Percentiles rank a stretch among this genome's conserved stretches.
These are phyloP conservation scores for Sarcophaga subvicina DNA, from an alignment of 2,888 invertebrate genomes.

Conservation along the genomic window DNA sequence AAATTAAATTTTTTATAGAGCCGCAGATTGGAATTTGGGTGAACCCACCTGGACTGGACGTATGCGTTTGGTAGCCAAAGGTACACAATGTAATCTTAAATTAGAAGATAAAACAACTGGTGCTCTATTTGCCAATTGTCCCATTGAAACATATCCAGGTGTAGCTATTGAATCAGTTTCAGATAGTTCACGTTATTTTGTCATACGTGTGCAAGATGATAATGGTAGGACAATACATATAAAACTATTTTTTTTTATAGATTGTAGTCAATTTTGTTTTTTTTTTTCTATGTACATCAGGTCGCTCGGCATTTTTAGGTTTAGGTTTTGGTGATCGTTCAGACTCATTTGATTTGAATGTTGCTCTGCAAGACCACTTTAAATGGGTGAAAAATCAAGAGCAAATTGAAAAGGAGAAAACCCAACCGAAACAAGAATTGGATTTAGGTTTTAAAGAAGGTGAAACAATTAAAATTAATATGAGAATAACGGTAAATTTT, in stretches of 20 bases:
- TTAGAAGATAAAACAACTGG: constrained; percentile 97
- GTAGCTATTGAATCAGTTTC: constrained; percentile 97
- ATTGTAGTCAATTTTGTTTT: constrained; percentile 29
- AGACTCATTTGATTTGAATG: constrained; percentile 99
- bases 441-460: constrained; percentile 99
- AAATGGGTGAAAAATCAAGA: constrained; percentile 94
- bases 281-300: constrained; percentile 78
- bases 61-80: constrained; percentile 95
- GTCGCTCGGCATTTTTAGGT: constrained; percentile 96
- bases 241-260: neutral
- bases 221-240: constrained; percentile 84
- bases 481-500: constrained; percentile 93
- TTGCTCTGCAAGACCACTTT: constrained; percentile 98
- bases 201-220: constrained; percentile 96
- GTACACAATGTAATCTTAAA: constrained; percentile 93
- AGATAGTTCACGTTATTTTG: constrained; percentile 99
- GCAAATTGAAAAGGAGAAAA: constrained; percentile 90
- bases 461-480: constrained; percentile 99
- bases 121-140: constrained; percentile 97
- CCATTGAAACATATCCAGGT: constrained; percentile 97
- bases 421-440: constrained; percentile 89
- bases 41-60: constrained; percentile 99
- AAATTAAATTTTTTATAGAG: constrained; percentile 84
- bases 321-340: constrained; percentile 98
- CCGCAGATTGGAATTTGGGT: constrained; percentile 99